Evolutionary conservation across 1,140 invertebrate genomes (phyloP).

Genomic region (Metopolophium dirhodum): DNA sequence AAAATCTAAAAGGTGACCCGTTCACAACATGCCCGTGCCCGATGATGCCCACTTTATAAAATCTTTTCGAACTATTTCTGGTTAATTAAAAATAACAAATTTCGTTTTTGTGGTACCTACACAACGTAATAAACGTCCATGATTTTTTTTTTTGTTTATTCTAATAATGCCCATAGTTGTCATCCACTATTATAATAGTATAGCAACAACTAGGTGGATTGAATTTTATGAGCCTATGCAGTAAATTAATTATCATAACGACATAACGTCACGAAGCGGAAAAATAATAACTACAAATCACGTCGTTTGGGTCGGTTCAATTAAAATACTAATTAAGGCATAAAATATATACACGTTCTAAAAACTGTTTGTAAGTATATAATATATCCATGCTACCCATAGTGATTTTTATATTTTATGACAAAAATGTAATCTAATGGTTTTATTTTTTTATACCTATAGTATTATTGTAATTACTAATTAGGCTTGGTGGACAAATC

Average conservation of each 20-base stretch:
- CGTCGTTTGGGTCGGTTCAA: background rate
- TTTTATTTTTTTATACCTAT: background rate
- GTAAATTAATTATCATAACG: conserved; percentile 17
- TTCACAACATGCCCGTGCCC: background rate
- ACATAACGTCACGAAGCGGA: background rate
- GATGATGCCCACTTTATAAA: background rate
- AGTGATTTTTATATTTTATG: background rate
- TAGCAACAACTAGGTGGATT: background rate
- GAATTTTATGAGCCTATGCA: background rate
- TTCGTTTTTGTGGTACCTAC: background rate
- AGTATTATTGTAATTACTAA: background rate
- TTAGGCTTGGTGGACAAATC: background rate
- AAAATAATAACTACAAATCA: background rate
- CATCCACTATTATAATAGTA: background rate
- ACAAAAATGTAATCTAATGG: background rate
- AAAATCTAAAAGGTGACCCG: conserved; percentile 31
- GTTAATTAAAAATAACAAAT: conserved; percentile 15
- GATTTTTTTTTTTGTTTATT: background rate
- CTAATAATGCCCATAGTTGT: background rate
- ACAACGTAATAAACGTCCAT: background rate
- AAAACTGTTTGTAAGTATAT: background rate
- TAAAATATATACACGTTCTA: background rate
- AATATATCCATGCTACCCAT: background rate
- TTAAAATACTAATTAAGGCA: conserved; percentile 21
- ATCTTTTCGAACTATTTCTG: background rate